Conservation (phyloP, 2,797 vertebrate genomes). For the Eulemur coronatus region DNA sequence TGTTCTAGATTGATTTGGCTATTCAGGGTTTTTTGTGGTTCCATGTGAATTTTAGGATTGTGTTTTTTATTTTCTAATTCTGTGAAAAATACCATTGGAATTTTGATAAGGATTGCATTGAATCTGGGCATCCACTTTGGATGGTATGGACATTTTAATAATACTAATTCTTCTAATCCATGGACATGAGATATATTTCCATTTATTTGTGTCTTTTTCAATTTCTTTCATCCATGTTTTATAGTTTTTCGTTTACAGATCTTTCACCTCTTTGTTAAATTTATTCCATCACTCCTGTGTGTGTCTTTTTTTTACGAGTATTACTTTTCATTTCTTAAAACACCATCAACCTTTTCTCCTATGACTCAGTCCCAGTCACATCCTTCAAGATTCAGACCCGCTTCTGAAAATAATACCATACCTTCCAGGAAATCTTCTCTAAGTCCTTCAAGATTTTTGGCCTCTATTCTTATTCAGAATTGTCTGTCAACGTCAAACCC, state of each 20-base stretch:
- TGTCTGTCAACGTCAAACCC: background rate
- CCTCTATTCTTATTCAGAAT: background rate
- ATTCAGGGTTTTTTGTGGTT: background rate
- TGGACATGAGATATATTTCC: background rate
- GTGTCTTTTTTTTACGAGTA: background rate
- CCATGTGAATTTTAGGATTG: background rate
- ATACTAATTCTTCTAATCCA: background rate
- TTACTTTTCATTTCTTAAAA: background rate
- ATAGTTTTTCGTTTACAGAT: background rate
- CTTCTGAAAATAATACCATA: background rate
- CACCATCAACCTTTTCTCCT: background rate
- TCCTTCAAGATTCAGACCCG: background rate
- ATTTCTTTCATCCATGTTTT: background rate
- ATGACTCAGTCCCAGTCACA: background rate
- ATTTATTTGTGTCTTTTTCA: background rate
- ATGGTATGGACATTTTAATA: background rate
- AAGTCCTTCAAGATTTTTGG: background rate
- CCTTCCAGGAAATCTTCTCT: background rate
- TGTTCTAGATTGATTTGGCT: background rate
- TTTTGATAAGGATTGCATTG: background rate
- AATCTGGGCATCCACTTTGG: background rate
- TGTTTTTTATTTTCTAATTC: background rate
- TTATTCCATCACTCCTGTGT: background rate
- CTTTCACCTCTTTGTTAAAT: background rate
- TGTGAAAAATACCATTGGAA: background rate